A percentile compares a stretch with the other conserved stretches of the same genome.
Evolutionary conservation across 2,113 vertebrate species (phyloP).

Genomic region (Toxotes chatareus): DNA sequence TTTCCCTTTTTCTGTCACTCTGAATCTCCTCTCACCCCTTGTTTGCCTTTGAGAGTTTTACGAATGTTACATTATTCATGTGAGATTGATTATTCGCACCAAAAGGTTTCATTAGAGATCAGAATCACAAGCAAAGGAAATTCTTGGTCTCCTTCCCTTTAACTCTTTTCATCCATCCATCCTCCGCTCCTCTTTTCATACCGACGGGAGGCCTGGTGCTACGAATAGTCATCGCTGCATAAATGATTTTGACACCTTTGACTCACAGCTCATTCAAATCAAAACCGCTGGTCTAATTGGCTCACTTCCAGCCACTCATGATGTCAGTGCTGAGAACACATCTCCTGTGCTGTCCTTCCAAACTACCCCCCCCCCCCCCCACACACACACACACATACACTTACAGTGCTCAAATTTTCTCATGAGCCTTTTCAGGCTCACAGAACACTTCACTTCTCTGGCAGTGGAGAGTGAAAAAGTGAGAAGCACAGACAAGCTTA

Average conservation of each 20-base stretch:
- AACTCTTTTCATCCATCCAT: neutral
- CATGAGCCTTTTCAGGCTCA: neutral
- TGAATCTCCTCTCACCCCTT: neutral
- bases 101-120: neutral
- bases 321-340: slow-evolving; percentile 46
- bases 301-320: slow-evolving; percentile 51
- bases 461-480: slow-evolving; percentile 6
- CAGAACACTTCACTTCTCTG: slow-evolving; percentile 30
- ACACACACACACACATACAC: no score
- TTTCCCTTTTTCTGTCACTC: slow-evolving; percentile 66
- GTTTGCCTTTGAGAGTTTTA: slow-evolving; percentile 2
- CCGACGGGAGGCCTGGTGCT: slow-evolving; percentile 12
- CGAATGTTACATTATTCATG: neutral
- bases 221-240: slow-evolving; percentile 14
- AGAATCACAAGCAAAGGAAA: neutral
- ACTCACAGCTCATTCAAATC: slow-evolving; percentile 51
- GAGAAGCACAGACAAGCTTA: slow-evolving; percentile 22
- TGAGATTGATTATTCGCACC: neutral
- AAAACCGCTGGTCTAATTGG: slow-evolving; percentile 44
- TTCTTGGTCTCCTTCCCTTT: neutral
- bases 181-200: neutral
- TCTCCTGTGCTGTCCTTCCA: slow-evolving; percentile 1
- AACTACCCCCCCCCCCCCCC: no score
- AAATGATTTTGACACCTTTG: slow-evolving; percentile 57
- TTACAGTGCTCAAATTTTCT: neutral